Conservation (phyloP, 2,797 vertebrate genomes). For the Chaunax sp. region DNA sequence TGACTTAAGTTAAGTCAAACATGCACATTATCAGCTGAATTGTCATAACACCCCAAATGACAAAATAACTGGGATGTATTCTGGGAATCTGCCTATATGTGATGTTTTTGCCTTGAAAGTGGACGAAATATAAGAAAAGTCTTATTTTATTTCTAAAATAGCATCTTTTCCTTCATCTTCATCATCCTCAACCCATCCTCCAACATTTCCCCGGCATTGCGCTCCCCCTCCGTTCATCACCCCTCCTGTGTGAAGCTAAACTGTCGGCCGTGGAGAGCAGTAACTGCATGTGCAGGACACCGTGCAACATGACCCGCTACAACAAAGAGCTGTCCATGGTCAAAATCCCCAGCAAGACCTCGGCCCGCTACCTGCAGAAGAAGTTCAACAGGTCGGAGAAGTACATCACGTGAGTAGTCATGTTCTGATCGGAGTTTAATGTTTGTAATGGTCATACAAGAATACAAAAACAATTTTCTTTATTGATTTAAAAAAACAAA, state of each 20-base stretch:
- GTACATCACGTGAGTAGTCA: slow-evolving; percentile 93
- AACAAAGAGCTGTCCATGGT: slow-evolving; percentile 99
- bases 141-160: slow-evolving; percentile 12
- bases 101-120: neutral
- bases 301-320: slow-evolving; percentile 98
- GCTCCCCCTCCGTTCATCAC: slow-evolving; percentile 8
- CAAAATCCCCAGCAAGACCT: slow-evolving; percentile 99
- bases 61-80: too few relatives aligned
- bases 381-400: slow-evolving; percentile 99
- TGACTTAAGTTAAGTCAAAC: slow-evolving; percentile 15
- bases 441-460: too few relatives aligned
- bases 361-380: slow-evolving; percentile 98
- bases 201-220: neutral
- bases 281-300: slow-evolving; percentile 94
- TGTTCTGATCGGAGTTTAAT: too few relatives aligned
- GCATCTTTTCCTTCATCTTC: slow-evolving; percentile 4
- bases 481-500: too few relatives aligned
- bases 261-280: slow-evolving; percentile 92
- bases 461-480: too few relatives aligned
- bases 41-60: slow-evolving; percentile 11
- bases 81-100: neutral
- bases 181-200: slow-evolving; percentile 25
- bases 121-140: neutral
- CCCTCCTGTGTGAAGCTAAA: slow-evolving; percentile 81
- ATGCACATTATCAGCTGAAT: slow-evolving; percentile 11